A percentile compares a stretch with the other conserved stretches of the same genome.
phyloP scores from a whole-genome alignment of 2,113 vertebrate species.

The Melanostigma gelatinosum region DNA sequence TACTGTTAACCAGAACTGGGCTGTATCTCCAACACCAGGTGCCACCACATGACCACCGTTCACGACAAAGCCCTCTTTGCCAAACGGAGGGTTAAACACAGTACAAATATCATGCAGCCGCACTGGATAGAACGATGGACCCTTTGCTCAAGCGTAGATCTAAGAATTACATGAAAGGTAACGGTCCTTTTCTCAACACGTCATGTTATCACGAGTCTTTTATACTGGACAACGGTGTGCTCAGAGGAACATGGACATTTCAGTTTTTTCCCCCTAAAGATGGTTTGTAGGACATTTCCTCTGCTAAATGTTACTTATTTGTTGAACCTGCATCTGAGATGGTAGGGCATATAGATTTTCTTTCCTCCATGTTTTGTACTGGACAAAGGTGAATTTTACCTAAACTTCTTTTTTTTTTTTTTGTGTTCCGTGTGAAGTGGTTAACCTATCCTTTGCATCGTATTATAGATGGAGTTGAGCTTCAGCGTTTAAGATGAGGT shows the following conservation, averaged over 20 bases:
- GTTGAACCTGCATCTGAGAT: slow-evolving; percentile 72
- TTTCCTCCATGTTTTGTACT: slow-evolving; percentile 78
- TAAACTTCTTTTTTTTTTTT: slow-evolving; percentile 67
- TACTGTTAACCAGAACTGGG: slow-evolving; percentile 85
- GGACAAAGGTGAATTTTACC: slow-evolving; percentile 86
- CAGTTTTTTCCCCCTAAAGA: slow-evolving; percentile 24
- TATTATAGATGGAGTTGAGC: slow-evolving; percentile 68
- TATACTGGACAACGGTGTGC: slow-evolving; percentile 83
- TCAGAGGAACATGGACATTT: slow-evolving; percentile 69
- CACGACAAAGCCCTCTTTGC: slow-evolving; percentile 60
- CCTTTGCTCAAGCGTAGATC: slow-evolving; percentile 74
- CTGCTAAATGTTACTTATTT: slow-evolving; percentile 70
- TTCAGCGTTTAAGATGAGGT: slow-evolving; percentile 72
- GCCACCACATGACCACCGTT: slow-evolving; percentile 80
- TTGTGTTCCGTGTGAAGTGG: slow-evolving; percentile 66
- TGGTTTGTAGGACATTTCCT: slow-evolving; percentile 67
- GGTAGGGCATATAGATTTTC: slow-evolving; percentile 72
- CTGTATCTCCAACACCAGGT: slow-evolving; percentile 78
- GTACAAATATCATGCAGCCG: slow-evolving; percentile 79
- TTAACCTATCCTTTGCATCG: slow-evolving; percentile 66
- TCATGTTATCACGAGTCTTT: slow-evolving; percentile 79
- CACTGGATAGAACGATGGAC: slow-evolving; percentile 84
- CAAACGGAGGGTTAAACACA: slow-evolving; percentile 66
- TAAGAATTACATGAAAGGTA: slow-evolving; percentile 74
- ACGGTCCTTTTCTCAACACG: slow-evolving; percentile 73